These are phyloP conservation scores for Melospiza melodia DNA, from an alignment of 2,113 vertebrate species.

Conservation along the genomic window DNA sequence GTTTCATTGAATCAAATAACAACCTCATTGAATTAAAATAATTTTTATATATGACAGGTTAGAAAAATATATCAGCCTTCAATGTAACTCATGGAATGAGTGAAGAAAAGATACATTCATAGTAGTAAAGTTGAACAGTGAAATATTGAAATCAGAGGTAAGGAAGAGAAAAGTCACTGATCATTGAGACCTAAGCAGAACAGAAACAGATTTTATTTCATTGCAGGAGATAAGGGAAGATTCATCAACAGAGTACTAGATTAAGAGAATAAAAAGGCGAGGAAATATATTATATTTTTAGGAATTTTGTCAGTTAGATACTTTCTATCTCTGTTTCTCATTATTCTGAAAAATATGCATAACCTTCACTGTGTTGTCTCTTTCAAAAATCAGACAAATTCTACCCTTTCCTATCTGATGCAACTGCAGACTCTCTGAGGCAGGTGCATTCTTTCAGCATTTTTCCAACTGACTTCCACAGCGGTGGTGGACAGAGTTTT, in stretches of 20 bases:
- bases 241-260: not conserved
- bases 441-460: not conserved
- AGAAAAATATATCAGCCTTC: not conserved
- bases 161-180: not conserved
- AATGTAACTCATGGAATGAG: not conserved
- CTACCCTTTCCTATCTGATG: not conserved
- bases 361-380: not conserved
- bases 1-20: not conserved
- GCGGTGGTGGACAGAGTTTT: not conserved
- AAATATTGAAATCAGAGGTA: not conserved
- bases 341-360: not conserved
- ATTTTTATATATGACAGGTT: not conserved
- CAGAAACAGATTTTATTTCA: not conserved
- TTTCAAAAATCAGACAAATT: not conserved
- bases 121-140: not conserved
- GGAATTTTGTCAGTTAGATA: not conserved
- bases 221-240: not conserved
- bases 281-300: not conserved
- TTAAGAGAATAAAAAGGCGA: not conserved
- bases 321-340: not conserved
- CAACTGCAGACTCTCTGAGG: not conserved
- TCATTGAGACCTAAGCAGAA: not conserved
- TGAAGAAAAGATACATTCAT: not conserved
- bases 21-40: fast-evolving
- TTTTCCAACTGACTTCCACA: not conserved